Percentiles rank a stretch among this genome's conserved stretches.
These are phyloP conservation scores for Orthochromis malagaraziensis DNA, from an alignment of 2,113 vertebrate genomes.

Conservation along the genomic window DNA sequence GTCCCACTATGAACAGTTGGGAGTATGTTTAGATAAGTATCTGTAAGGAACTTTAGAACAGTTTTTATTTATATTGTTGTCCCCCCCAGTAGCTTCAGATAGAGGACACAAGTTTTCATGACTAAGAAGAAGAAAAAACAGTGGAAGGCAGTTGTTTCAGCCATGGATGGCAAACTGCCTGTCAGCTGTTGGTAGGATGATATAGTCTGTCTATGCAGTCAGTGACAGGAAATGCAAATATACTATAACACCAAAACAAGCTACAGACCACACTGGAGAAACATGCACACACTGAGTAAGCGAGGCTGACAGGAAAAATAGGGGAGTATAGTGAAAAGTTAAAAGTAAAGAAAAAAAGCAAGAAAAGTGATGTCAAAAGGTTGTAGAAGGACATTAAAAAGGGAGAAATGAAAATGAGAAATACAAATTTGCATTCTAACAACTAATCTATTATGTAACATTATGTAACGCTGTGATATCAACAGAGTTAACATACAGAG, in stretches of 20 bases:
- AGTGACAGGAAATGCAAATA: constrained; percentile 32
- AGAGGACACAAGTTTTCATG: not conserved
- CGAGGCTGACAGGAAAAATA: not conserved
- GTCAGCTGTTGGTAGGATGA: constrained; percentile 2
- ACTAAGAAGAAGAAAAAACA: not conserved
- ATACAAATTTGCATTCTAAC: not conserved
- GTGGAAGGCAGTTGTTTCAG: not conserved
- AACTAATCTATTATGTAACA: not conserved
- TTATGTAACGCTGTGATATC: not conserved
- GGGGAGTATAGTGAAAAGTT: not conserved
- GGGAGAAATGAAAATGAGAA: not conserved
- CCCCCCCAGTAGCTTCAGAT: not conserved
- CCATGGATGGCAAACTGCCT: not conserved
- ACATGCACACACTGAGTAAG: not conserved
- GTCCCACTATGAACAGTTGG: not conserved
- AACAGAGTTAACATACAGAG: not conserved
- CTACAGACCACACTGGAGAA: constrained; percentile 14
- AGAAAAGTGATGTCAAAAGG: not conserved
- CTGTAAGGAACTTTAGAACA: not conserved
- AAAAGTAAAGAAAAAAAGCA: not conserved
- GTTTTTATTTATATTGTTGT: not conserved
- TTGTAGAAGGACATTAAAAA: not conserved
- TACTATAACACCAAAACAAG: not conserved
- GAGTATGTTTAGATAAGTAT: not conserved
- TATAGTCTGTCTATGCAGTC: not conserved